Evolutionary conservation across 1,140 invertebrate genomes (phyloP).

Genomic region (Trichoplusia ni): DNA sequence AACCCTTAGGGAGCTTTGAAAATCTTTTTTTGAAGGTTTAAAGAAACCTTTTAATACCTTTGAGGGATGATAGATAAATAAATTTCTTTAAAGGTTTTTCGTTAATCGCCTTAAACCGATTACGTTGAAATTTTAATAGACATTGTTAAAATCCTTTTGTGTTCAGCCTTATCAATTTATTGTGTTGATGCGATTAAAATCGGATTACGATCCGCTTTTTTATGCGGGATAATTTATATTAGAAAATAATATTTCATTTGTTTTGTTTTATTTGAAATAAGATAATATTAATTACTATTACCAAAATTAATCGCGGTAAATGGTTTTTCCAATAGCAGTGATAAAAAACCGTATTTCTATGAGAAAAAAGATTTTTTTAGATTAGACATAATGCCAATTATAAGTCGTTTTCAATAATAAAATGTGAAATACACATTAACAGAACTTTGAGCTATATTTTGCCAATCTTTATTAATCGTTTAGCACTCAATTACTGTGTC

Average conservation of each 20-base stretch:
- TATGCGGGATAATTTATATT: no score
- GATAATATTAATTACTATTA: no score
- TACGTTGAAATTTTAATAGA: constrained; percentile 37
- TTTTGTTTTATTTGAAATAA: no score
- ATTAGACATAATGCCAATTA: no score
- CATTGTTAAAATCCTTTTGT: constrained; percentile 16
- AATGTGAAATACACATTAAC: no score
- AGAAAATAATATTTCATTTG: no score
- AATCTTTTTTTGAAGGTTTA: constrained; percentile 32
- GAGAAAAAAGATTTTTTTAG: no score
- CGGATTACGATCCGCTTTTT: no score
- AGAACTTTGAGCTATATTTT: constrained; percentile 7
- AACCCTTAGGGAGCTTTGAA: constrained; percentile 1
- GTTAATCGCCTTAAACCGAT: constrained; percentile 43
- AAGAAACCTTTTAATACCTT: constrained; percentile 36
- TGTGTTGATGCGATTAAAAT: background rate
- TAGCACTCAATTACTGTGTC: constrained; percentile 32
- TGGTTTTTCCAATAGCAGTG: no score
- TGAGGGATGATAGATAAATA: constrained; percentile 33
- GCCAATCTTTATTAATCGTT: constrained; percentile 21
- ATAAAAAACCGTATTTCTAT: no score
- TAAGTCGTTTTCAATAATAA: no score
- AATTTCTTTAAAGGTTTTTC: constrained; percentile 42
- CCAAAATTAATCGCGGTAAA: no score
- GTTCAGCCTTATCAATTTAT: background rate